Evolutionary conservation across 2,113 vertebrate genomes (phyloP), one percentile per base, ranked within the genome.

Genomic region (Sphaerodactylus townsendi): DNA sequence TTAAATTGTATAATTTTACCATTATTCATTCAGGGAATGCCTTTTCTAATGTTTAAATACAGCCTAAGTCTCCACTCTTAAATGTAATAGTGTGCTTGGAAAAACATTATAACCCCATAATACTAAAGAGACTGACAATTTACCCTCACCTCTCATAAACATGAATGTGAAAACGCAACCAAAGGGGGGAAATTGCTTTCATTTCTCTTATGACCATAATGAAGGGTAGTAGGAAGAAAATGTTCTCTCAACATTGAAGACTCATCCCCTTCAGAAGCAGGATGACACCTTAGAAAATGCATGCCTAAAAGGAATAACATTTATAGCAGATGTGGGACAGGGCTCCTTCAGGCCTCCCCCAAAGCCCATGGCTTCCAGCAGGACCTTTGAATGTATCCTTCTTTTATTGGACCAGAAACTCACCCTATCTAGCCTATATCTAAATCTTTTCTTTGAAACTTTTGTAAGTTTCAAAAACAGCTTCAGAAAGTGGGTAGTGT

Each of bases 31-130:
- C 11, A 64, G 76, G 9, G 83, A 85, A 78, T 82, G 10, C 0
- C 10, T 76, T 81, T 89, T 65, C 39, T 35, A 59, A 65, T 83
- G 74, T 15, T 85, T 84, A 62, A 2, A 59, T 81, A 71, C 83
- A 90, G 2, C 46, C 2, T 68, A 78, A 74, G 39, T 10, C 10
- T 83, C 46, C 59, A 71, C 17, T 1, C 3, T 35, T 72, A 75
- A 86, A 30, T 10, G 44, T 62, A 21, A 17, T 64, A 70, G 23
- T 3, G 41, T 33, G 13, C 25, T n/a, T 72, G 21, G 25, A 90
- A 69, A 88, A 85, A 56, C 0, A n/a, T 48, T n/a, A 28, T 53
- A 66, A 48, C 39, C 81, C 39, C 28, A 30, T 77, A n/a, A 6
- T 10, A 2, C 69, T 81, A 44, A 8, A 3, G 2, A 28, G 8